Percentiles rank a stretch among this genome's conserved stretches.
These are phyloP conservation scores for Uloborus plumipes DNA, from an alignment of 2,888 invertebrate genomes.

Conservation along the genomic window DNA sequence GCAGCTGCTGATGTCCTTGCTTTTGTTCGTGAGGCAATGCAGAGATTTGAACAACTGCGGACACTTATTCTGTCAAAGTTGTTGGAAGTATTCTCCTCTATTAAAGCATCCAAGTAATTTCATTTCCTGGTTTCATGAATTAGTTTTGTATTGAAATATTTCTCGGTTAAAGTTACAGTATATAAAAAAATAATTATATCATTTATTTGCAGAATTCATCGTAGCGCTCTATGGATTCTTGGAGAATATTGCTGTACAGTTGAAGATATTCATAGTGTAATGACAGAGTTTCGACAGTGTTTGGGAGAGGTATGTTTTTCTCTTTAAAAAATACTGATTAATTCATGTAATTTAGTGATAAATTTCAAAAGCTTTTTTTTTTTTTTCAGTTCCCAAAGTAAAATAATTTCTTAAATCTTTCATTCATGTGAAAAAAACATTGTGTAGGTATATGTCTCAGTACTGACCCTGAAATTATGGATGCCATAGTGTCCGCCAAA, in stretches of 20 bases:
- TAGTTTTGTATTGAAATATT: neutral
- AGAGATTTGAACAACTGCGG: slow-evolving; percentile 86
- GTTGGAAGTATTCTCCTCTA: slow-evolving; percentile 85
- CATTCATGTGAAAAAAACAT: too few species aligned
- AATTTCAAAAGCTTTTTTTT: too few species aligned
- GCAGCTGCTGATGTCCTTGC: slow-evolving; percentile 95
- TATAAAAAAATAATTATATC: neutral
- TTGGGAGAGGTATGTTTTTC: slow-evolving; percentile 78
- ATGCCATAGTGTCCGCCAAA: too few species aligned
- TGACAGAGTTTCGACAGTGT: slow-evolving; percentile 81
- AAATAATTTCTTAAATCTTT: too few species aligned
- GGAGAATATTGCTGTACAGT: slow-evolving; percentile 92
- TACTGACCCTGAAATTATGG: too few species aligned
- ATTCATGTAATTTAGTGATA: too few species aligned
- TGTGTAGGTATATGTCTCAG: too few species aligned
- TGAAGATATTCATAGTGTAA: slow-evolving; percentile 84
- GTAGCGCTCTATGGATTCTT: slow-evolving; percentile 96
- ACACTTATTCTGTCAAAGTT: slow-evolving; percentile 84
- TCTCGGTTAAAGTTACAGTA: neutral
- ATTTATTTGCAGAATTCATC: slow-evolving; percentile 77
- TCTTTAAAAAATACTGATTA: neutral
- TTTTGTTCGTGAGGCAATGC: slow-evolving; percentile 96
- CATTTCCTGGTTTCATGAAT: neutral
- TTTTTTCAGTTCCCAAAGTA: too few species aligned
- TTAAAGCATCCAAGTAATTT: slow-evolving; percentile 83